Evolutionary conservation across 2,888 invertebrate species (phyloP).

Genomic region (Oxycera nigricornis): DNA sequence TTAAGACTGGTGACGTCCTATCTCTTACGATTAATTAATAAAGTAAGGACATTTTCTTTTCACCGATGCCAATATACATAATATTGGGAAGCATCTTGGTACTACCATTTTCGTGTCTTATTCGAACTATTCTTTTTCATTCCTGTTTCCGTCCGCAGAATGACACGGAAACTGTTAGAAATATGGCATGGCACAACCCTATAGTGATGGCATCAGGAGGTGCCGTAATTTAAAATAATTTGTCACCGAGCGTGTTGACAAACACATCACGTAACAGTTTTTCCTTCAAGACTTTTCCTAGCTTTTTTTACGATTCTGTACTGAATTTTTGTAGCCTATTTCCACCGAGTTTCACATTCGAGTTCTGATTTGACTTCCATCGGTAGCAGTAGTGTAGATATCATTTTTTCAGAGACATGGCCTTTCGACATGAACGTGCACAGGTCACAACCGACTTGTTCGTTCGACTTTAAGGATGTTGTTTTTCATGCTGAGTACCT

Average conservation of each 20-base stretch:
- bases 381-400: not conserved
- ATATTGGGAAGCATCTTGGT: too few relatives aligned
- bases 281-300: slow-evolving; percentile 9
- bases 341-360: slow-evolving; percentile 5
- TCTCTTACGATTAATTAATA: too few relatives aligned
- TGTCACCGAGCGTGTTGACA: slow-evolving; percentile 43
- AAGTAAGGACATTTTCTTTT: too few relatives aligned
- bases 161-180: slow-evolving; percentile 16
- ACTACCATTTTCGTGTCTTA: slow-evolving; percentile 21
- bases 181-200: slow-evolving; percentile 1
- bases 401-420: slow-evolving; percentile 22
- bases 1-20: too few relatives aligned
- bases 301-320: not conserved
- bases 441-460: slow-evolving; percentile 22
- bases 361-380: slow-evolving; percentile 14
- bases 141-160: slow-evolving; percentile 5
- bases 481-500: too few relatives aligned
- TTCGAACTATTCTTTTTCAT: not conserved
- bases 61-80: too few relatives aligned
- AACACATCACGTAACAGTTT: slow-evolving; percentile 45
- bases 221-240: slow-evolving; percentile 47
- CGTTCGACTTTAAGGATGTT: slow-evolving; percentile 28
- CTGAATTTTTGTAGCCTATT: not conserved
- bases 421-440: slow-evolving; percentile 4
- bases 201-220: slow-evolving; percentile 38